Conservation (phyloP, 2,797 vertebrate species). For the Eulemur albifrons region DNA sequence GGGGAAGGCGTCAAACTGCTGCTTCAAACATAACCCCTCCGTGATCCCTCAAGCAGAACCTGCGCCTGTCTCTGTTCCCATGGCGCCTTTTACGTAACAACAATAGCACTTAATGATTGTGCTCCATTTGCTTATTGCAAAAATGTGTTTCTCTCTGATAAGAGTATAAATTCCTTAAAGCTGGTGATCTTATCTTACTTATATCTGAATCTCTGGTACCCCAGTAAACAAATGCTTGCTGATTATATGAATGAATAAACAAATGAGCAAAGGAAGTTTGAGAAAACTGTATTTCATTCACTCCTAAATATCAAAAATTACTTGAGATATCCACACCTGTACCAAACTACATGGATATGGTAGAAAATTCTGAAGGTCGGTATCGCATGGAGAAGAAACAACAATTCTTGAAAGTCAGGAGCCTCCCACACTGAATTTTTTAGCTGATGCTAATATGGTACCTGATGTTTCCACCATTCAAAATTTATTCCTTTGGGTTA, state of each 20-base stretch:
- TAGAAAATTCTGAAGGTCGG: neutral
- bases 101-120: neutral
- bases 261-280: neutral
- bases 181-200: neutral
- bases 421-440: neutral
- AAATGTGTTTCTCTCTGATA: neutral
- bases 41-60: neutral
- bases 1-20: neutral
- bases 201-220: neutral
- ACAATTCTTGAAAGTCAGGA: neutral
- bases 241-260: neutral
- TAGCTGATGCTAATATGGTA: neutral
- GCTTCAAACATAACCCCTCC: neutral
- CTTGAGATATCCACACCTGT: neutral
- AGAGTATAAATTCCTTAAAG: neutral
- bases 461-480: neutral
- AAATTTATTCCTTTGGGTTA: neutral
- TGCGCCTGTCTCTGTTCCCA: rapidly evolving
- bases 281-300: neutral
- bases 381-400: neutral
- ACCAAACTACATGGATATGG: neutral
- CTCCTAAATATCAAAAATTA: neutral
- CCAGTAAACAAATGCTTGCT: neutral
- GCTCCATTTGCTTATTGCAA: neutral
- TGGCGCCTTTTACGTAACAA: neutral